These are phyloP conservation scores for Lepidocolaptes lacrymiger DNA, from an alignment of 2,797 vertebrate genomes.

Conservation along the genomic window DNA sequence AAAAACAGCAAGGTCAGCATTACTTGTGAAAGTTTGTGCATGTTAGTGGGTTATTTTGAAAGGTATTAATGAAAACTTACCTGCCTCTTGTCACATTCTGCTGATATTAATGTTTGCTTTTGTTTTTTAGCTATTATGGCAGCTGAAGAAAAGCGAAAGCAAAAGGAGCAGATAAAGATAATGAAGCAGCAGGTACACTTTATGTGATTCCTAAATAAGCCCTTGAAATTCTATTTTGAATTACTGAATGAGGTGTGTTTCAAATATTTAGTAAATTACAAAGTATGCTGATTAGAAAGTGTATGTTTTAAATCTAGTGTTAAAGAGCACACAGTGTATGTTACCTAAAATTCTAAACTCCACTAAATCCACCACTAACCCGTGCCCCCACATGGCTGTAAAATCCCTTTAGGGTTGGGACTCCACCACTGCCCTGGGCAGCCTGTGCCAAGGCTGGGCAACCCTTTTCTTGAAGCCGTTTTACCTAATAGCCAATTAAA, in stretches of 20 bases:
- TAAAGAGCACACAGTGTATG: background rate
- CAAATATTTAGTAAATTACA: background rate
- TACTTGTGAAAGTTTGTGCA: background rate
- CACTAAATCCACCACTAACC: too few relatives aligned
- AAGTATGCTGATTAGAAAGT: background rate
- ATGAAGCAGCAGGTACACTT: slow-evolving; percentile 92
- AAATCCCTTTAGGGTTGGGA: background rate
- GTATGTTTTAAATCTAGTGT: background rate
- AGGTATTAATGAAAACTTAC: background rate
- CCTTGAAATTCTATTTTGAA: background rate
- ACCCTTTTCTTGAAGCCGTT: background rate
- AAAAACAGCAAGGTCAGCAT: slow-evolving; percentile 88
- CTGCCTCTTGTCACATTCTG: background rate
- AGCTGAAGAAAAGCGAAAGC: slow-evolving; percentile 91
- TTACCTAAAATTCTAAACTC: background rate
- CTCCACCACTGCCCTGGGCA: background rate
- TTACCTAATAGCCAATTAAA: background rate
- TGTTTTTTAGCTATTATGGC: slow-evolving; percentile 86
- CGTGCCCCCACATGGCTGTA: background rate
- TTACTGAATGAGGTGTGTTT: background rate
- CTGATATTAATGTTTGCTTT: slow-evolving; percentile 40
- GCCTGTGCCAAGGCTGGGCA: background rate
- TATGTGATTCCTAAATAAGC: background rate
- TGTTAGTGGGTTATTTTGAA: background rate
- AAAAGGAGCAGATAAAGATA: slow-evolving; percentile 95